phyloP scores from a whole-genome alignment of 2,888 invertebrate genomes.

The Morpho helenor region DNA sequence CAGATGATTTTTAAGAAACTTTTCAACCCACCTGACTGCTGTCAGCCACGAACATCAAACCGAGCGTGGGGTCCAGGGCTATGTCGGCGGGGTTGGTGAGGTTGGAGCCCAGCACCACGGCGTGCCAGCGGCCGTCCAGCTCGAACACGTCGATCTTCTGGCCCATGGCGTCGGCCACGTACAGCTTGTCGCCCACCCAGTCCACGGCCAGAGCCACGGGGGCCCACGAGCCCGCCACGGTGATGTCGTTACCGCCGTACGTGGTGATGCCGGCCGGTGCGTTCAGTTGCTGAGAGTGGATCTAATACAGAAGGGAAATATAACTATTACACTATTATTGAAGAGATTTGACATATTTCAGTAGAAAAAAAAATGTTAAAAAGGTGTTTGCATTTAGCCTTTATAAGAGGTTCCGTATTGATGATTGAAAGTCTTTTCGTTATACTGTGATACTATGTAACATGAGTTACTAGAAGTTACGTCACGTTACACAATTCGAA shows the following conservation, averaged over 20 bases:
- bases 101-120: conserved; percentile 94
- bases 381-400: too few species aligned
- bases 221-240: conserved; percentile 91
- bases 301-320: conserved; percentile 50
- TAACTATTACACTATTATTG: background rate
- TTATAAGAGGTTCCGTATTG: too few species aligned
- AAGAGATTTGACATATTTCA: too few species aligned
- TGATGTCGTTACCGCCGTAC: conserved; percentile 81
- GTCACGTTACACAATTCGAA: too few species aligned
- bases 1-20: conserved; percentile 1
- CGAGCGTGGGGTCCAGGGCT: conserved; percentile 94
- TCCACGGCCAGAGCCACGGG: conserved; percentile 96
- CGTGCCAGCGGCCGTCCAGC: conserved; percentile 91
- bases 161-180: conserved; percentile 94
- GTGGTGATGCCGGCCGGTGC: conserved; percentile 57
- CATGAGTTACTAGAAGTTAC: too few species aligned
- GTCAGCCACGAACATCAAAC: conserved; percentile 92
- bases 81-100: conserved; percentile 94
- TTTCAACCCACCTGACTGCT: conserved; percentile 82
- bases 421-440: too few species aligned
- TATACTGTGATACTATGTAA: too few species aligned
- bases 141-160: conserved; percentile 96
- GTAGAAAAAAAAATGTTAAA: too few species aligned
- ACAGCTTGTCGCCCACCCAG: conserved; percentile 97
- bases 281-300: conserved; percentile 80